Evolutionary conservation across 1,140 invertebrate genomes (phyloP), one percentile per base, ranked within the genome.

Genomic region (Drosophila aff.): DNA sequence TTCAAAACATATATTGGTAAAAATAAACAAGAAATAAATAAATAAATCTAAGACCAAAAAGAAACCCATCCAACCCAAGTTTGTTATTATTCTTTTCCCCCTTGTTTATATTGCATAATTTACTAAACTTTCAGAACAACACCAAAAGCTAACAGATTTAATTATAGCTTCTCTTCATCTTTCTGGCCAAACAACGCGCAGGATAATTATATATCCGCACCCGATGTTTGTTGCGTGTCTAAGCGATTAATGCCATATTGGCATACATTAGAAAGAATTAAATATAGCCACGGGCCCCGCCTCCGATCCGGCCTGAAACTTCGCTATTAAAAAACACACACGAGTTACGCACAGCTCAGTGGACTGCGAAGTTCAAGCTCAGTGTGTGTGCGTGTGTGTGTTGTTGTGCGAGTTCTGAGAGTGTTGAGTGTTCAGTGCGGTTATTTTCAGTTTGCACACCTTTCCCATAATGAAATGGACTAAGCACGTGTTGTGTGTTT

Each of bases 401-500:
- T n/a, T 53, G 50, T 36, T 53, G 60, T 68, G 21, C 11, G 47
- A 38, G 55, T 49, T 40, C 50, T 15, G 36, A 55, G 33, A 38
- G 53, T 55, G 53, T 55, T 40, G 53, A 40, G 53, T 55, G 33
- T 55, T 55, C 53, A 23, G 53, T 71, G 65, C 40, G 66, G 77
- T 83, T 89, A 87, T 83, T 83, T 87, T 87, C 68, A 62, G 80
- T 80, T 78, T 81, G 73, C 76, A 78, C 83, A 86, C 83, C 80
- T 82, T 69, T 63, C 38, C 38, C 46, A 33, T 66, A 66, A 71
- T 75, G 40, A 66, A 76, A 87, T 72, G 69, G 66, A 53, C 58
- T 43, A 82, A 55, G 81, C 81, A 87, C 84, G 85, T 84, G 84
- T 78, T 87, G 84, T 87, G 78, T 87, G 84, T 89, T 89, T 87